These are phyloP conservation scores for Diplogasteroides magnus DNA, from an alignment of 1,140 invertebrate species.

Conservation along the genomic window DNA sequence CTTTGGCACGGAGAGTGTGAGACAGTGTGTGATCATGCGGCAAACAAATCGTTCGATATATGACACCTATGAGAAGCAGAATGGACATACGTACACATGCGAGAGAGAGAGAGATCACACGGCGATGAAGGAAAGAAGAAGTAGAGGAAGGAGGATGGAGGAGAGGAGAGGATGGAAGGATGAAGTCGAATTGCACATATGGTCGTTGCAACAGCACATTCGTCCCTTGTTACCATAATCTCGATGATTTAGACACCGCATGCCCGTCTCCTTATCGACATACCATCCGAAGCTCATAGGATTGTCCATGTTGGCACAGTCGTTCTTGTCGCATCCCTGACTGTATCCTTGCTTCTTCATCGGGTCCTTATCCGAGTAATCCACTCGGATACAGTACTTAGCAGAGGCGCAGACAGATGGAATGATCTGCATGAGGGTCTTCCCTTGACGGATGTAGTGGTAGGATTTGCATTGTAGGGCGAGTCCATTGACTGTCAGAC, in stretches of 20 bases:
- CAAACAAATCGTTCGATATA: too few relatives aligned
- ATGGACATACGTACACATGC: too few relatives aligned
- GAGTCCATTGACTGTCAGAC: slow-evolving; percentile 5
- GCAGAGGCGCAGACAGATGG: slow-evolving; percentile 16
- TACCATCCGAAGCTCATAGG: slow-evolving; percentile 13
- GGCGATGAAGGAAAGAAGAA: background rate
- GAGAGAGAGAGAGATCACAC: background rate
- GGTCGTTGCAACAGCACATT: slow-evolving; percentile 31
- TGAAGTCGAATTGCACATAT: slow-evolving; percentile 18
- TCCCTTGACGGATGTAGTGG: slow-evolving; percentile 21
- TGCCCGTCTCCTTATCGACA: background rate
- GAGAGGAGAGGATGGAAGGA: background rate
- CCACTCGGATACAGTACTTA: background rate
- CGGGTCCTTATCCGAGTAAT: slow-evolving; percentile 11
- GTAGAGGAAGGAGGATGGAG: background rate
- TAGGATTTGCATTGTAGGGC: slow-evolving; percentile 23
- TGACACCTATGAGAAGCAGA: too few relatives aligned
- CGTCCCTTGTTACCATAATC: slow-evolving; percentile 31
- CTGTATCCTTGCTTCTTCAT: slow-evolving; percentile 29
- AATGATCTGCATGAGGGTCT: slow-evolving; percentile 16
- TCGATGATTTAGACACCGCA: slow-evolving; percentile 20
- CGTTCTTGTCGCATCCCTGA: slow-evolving; percentile 30
- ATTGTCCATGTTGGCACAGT: slow-evolving; percentile 20
- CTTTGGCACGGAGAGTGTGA: too few relatives aligned
- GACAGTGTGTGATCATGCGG: too few relatives aligned